These are phyloP conservation scores for Eptesicus fuscus DNA, from an alignment of 2,113 vertebrate genomes.

Conservation along the genomic window DNA sequence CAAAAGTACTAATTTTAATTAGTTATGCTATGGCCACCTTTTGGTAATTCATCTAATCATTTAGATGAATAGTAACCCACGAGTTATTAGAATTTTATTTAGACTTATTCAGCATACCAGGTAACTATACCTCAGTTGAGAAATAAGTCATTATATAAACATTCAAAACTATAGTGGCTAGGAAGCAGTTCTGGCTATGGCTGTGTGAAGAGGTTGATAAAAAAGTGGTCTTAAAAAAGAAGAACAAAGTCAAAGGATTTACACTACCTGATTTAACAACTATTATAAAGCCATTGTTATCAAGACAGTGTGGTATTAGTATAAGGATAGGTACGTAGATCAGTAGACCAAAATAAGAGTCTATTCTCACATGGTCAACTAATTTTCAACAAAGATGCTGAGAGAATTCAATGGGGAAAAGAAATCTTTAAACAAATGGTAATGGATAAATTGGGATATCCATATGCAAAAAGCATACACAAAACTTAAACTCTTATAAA, in stretches of 20 bases:
- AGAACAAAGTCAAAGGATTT: neutral
- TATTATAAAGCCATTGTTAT: neutral
- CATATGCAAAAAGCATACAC: neutral
- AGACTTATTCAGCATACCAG: neutral
- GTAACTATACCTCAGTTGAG: conserved; percentile 29
- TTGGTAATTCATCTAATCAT: conserved; percentile 1
- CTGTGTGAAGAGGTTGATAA: neutral
- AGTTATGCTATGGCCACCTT: neutral
- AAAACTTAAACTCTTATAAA: neutral
- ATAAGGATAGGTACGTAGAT: neutral
- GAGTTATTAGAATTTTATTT: conserved; percentile 3
- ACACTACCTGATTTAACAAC: neutral
- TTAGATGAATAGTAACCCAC: neutral
- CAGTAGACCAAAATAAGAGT: neutral
- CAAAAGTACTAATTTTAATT: neutral
- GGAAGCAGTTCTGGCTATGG: neutral
- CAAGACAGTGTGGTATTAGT: neutral
- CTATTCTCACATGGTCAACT: neutral
- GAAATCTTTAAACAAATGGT: neutral
- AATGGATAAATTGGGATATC: neutral
- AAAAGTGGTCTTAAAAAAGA: neutral
- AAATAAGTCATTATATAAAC: neutral
- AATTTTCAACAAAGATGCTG: conserved; percentile 26
- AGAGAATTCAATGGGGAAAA: neutral
- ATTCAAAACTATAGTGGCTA: neutral